A percentile compares a stretch with the other conserved stretches of the same genome.
Evolutionary conservation across 2,888 invertebrate genomes (phyloP).

Genomic region (Lampropteryx suffumata): DNA sequence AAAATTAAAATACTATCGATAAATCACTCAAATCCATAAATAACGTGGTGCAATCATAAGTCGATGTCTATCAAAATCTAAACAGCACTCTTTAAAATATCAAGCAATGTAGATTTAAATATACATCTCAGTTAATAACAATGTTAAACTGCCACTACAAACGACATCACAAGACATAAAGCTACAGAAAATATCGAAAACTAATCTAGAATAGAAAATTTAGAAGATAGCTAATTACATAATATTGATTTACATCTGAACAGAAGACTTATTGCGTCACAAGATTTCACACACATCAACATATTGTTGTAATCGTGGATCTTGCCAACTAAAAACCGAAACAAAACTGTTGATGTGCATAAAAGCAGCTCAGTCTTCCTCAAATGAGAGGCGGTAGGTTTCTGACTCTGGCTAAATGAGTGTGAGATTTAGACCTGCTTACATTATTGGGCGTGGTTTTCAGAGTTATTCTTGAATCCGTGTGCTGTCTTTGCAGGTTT

Average conservation of each 20-base stretch:
- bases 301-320: conserved; percentile 5
- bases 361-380: conserved; percentile 27
- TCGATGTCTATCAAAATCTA: conserved; percentile 1
- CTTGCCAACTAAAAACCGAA: conserved; percentile 7
- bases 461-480: conserved; percentile 44
- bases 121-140: conserved; percentile 39
- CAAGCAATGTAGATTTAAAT: conserved; percentile 43
- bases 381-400: conserved; percentile 69
- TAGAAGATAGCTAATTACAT: conserved; percentile 12
- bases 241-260: conserved; percentile 31
- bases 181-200: conserved; percentile 12
- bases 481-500: conserved; percentile 62
- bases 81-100: conserved; percentile 1
- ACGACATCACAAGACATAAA: conserved; percentile 37
- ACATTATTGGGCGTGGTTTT: conserved; percentile 63
- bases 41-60: background rate
- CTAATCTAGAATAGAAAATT: conserved; percentile 35
- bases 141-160: conserved; percentile 34
- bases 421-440: conserved; percentile 68
- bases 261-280: conserved; percentile 22
- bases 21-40: conserved; percentile 31
- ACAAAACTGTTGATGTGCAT: conserved; percentile 4
- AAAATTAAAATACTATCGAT: conserved; percentile 33
- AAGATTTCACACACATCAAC: conserved; percentile 25
- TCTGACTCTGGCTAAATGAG: conserved; percentile 61